Percentiles rank a stretch among this genome's conserved stretches.
Conservation (phyloP, 2,797 vertebrate species). For the Anniella stebbinsi region DNA sequence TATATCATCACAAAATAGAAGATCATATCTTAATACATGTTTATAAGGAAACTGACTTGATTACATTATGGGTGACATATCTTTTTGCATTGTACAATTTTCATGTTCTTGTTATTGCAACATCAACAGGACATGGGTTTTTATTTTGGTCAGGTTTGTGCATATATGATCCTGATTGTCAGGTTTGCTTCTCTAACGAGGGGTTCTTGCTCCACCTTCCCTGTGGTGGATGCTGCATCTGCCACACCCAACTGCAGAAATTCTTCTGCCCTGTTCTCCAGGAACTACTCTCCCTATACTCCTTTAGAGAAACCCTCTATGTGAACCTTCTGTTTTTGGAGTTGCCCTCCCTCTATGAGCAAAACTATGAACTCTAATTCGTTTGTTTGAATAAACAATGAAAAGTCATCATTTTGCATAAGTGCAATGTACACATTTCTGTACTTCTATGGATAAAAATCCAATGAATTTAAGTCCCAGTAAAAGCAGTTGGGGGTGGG, state of each 20-base stretch:
- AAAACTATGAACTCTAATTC: background rate
- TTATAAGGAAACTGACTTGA: background rate
- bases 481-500: background rate
- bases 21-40: background rate
- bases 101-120: conserved; percentile 6
- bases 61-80: background rate
- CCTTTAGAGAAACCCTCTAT: background rate
- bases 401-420: background rate
- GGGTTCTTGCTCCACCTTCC: background rate
- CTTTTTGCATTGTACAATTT: conserved; percentile 3
- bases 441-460: background rate
- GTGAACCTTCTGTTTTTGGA: background rate
- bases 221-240: background rate
- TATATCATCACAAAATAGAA: background rate
- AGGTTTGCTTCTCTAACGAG: background rate
- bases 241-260: background rate
- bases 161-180: background rate
- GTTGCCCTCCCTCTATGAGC: background rate
- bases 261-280: background rate
- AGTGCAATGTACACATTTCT: background rate
- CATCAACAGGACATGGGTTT: conserved; percentile 32
- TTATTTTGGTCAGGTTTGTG: background rate
- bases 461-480: too few relatives aligned
- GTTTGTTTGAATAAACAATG: background rate
- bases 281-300: background rate